phyloP scores from a whole-genome alignment of 2,888 invertebrate species.

The Panopea generosa region DNA sequence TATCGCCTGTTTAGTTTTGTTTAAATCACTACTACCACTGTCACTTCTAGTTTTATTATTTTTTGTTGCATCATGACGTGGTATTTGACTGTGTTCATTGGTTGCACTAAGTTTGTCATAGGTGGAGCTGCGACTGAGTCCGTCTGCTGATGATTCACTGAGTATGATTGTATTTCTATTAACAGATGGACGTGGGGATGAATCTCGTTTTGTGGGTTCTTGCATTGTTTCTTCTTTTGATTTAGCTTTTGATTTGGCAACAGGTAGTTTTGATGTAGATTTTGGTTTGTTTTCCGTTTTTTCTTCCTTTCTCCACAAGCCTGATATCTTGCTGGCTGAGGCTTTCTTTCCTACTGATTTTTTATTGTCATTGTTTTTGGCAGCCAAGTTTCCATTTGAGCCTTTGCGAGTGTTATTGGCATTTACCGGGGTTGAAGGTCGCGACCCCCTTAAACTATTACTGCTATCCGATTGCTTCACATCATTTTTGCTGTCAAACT shows the following conservation, averaged over 20 bases:
- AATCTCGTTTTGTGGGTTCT: slow-evolving; percentile 23
- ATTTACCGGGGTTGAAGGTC: slow-evolving; percentile 74
- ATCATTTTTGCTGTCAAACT: slow-evolving; percentile 52
- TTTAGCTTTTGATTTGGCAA: slow-evolving; percentile 59
- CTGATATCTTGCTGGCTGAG: slow-evolving; percentile 91
- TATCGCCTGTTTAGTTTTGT: slow-evolving; percentile 8
- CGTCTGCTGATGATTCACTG: slow-evolving; percentile 58
- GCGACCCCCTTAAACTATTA: slow-evolving; percentile 82
- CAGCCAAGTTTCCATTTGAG: slow-evolving; percentile 31
- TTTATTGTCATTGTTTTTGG: slow-evolving; percentile 32
- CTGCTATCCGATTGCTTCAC: slow-evolving; percentile 71
- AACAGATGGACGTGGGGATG: slow-evolving; percentile 40
- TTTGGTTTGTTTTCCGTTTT: slow-evolving; percentile 43
- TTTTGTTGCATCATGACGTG: slow-evolving; percentile 34
- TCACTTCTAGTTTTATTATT: background rate
- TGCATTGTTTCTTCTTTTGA: slow-evolving; percentile 16
- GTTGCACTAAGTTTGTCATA: slow-evolving; percentile 83
- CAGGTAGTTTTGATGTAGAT: slow-evolving; percentile 67
- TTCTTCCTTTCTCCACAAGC: slow-evolving; percentile 89
- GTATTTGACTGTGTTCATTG: slow-evolving; percentile 64
- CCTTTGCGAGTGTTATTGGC: slow-evolving; percentile 41
- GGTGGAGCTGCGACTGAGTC: slow-evolving; percentile 82
- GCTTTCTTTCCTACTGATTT: slow-evolving; percentile 71
- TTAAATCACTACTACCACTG: background rate
- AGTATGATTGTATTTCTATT: slow-evolving; percentile 57